Base-by-base conservation (phyloP, 2,888 invertebrate species). In the Quadroppia sp. region DNA sequence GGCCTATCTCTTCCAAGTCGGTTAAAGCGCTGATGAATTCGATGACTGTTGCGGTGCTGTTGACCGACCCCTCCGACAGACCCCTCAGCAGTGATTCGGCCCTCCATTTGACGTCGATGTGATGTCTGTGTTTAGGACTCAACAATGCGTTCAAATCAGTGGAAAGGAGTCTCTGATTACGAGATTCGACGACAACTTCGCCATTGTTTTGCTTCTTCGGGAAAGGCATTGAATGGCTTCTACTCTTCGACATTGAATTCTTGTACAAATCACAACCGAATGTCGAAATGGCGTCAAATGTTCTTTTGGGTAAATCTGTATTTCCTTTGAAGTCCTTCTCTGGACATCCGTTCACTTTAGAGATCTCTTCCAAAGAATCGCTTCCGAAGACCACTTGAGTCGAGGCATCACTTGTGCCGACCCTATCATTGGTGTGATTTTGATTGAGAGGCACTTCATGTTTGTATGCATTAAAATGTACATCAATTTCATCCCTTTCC, bases 251-350 rank as follows among this genome's bases (percentile, higher is more conserved):
- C 64, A 64, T 23, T 20, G 64, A 42, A 7, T 53, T n/a, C 23
- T 40, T 1, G 17, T 74, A 32, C n/a, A 61, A 7, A n/a, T 61
- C 70, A 64, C 74, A 74, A 42, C 74, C 74, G 36, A 74, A 74
- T 15, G 72, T 20, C 23, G 74, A 45, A 50, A 73, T 20, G 23
- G 71, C 73, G 61, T 71, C 71, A 71, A 74, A 74, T 20, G 74
- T 74, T 48, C 73, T 74, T n/a, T 23, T 45, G 25, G 74, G 72
- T n/a, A 74, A 42, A 36, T 32, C 56, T 20, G 72, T 61, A 9
- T 53, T 53, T 28, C 28, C 59, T 17, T 30, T n/a, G 30, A 9
- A 4, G 30, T 17, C 28, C 28, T 28, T 59, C 3, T 50, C 20
- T 50, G 50, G 20, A 50, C 20, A 50, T 7, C 6, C 45, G 15